Base-by-base conservation (phyloP, 1,140 invertebrate genomes). In the Hypothenemus hampei region DNA sequence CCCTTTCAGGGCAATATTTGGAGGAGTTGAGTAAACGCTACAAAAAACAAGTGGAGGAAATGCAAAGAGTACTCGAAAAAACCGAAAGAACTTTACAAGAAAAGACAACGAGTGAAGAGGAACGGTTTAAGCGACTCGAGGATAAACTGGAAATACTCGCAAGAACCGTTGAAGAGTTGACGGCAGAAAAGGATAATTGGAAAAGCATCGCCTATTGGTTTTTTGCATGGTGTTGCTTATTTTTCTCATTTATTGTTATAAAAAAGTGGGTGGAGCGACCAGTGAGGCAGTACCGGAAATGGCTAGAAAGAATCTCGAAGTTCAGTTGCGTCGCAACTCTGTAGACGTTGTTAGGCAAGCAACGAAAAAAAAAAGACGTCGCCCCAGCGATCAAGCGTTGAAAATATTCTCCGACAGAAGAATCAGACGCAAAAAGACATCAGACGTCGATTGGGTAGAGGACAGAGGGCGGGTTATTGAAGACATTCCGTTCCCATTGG, bases 31-130 rank as follows among this genome's bases (percentile, higher is more conserved):
- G 91, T 71, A 82, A 87, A 26, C 79, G 93, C 33, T 98, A 97
- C 72, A 95, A 96, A 61, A 91, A 91, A 57, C 94, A 98, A 75
- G 91, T 94, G 22, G 94, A 98, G 71, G 93, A 97, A 67, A 89
- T 93, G 82, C 88, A 93, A 69, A 80, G 81, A 51, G 82, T 86
- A 3, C 81, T 95, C 49, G 88, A 93, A 62, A 85, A 88, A 57
- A 91, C 89, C 0, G 78, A 91, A 33, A 72, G 76, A 2, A 81
- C 83, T 15, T 78, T 91, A 69, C 83, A 81, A 35, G 88, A 91
- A 57, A 84, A 89, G 62, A 80, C 81, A 10, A 78, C 78, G 29
- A 82, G 82, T 58, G 78, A 80, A 23, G 81, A 84, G 45, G 86
- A 89, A 58, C 85, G 88, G 60, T 74, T 78, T 40, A 77, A 80